Percentiles rank a stretch among this genome's conserved stretches.
Evolutionary conservation across 2,888 invertebrate genomes (phyloP).

Genomic region (Gasteruption jaculator): DNA sequence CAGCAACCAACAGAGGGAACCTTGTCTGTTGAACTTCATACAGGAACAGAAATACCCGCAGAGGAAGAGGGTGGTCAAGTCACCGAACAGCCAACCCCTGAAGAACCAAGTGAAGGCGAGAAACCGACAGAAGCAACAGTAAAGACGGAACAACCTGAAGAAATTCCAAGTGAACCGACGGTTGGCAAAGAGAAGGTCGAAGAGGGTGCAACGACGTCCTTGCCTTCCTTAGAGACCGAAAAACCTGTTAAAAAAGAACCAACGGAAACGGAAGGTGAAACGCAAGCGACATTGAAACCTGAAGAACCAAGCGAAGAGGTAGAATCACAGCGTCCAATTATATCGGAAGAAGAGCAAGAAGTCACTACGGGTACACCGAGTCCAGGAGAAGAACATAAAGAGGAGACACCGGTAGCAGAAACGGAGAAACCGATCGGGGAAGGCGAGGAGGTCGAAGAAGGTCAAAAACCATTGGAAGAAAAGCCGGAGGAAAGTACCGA

Average conservation of each 20-base stretch:
- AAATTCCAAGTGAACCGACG: slow-evolving; percentile 5
- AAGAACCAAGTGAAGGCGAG: slow-evolving; percentile 8
- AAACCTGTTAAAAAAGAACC: slow-evolving; percentile 18
- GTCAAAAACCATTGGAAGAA: slow-evolving; percentile 13
- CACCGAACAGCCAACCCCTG: slow-evolving; percentile 10
- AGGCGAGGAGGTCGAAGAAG: neutral
- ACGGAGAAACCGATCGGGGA: slow-evolving; percentile 13
- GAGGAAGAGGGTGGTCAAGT: too few species aligned
- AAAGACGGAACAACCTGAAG: slow-evolving; percentile 1
- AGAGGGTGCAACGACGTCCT: slow-evolving; percentile 15
- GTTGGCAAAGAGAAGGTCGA: slow-evolving; percentile 15
- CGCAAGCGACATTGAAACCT: slow-evolving; percentile 14
- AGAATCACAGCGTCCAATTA: too few species aligned
- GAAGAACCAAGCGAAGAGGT: too few species aligned
- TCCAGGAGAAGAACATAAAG: slow-evolving; percentile 16
- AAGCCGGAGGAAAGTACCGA: slow-evolving; percentile 11
- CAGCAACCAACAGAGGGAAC: neutral
- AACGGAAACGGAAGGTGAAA: slow-evolving; percentile 16
- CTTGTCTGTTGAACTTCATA: neutral
- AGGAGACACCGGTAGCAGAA: slow-evolving; percentile 12
- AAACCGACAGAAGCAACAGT: slow-evolving; percentile 11
- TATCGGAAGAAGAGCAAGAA: slow-evolving; percentile 19
- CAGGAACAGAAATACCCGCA: neutral
- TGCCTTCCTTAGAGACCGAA: slow-evolving; percentile 14
- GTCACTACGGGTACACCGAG: slow-evolving; percentile 20